Conservation (phyloP, 1,140 invertebrate genomes). For the Ceratina calcarata region DNA sequence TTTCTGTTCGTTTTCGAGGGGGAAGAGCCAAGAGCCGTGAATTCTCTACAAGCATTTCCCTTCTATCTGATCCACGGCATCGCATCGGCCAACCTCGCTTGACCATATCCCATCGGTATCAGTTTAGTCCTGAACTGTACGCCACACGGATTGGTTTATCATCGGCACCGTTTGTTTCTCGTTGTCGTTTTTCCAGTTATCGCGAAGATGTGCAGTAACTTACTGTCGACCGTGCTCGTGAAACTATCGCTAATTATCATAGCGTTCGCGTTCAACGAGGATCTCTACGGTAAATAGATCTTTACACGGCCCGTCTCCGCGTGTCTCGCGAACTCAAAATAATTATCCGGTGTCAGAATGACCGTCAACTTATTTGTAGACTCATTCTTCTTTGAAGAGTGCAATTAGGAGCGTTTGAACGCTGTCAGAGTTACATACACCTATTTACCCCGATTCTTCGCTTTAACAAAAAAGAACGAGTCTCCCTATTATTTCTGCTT, state of each 20-base stretch:
- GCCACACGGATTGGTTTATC: slow-evolving; percentile 32
- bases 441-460: background rate
- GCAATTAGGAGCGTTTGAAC: background rate
- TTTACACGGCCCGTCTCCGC: too few species aligned
- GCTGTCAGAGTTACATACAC: background rate
- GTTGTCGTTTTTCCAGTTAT: too few species aligned
- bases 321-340: too few species aligned
- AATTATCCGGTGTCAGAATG: background rate
- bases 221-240: background rate
- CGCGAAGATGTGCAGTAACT: background rate
- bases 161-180: background rate
- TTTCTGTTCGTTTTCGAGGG: background rate
- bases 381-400: background rate
- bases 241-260: background rate
- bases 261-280: too few species aligned
- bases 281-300: slow-evolving; percentile 15
- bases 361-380: background rate
- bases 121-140: slow-evolving; percentile 34
- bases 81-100: background rate
- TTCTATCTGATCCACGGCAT: slow-evolving; percentile 18
- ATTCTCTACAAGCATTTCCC: slow-evolving; percentile 34
- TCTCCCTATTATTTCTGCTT: background rate
- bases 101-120: background rate
- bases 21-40: background rate
- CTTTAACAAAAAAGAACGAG: background rate